phyloP scores from a whole-genome alignment of 2,888 invertebrate genomes.

The Listrodromus nycthemerus region DNA sequence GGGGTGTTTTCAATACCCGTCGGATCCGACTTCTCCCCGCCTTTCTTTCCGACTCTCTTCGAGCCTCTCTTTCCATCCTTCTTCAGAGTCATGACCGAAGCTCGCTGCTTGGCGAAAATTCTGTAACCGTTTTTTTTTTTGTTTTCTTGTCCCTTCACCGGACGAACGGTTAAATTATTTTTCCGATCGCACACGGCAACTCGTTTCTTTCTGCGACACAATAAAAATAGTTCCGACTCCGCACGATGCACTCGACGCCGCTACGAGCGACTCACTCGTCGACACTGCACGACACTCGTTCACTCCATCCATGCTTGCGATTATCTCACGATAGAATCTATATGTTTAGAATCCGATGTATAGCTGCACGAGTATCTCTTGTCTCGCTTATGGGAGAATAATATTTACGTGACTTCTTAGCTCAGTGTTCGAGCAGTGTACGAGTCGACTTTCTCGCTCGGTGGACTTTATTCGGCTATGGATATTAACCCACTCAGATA shows the following conservation, averaged over 20 bases:
- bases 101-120: too few species aligned
- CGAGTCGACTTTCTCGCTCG: not conserved
- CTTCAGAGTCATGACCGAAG: constrained; percentile 73
- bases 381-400: constrained; percentile 29
- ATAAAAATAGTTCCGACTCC: constrained; percentile 34
- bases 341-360: not conserved
- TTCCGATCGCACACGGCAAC: not conserved
- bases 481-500: constrained; percentile 42
- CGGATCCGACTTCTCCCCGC: constrained; percentile 60
- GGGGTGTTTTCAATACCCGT: constrained; percentile 58
- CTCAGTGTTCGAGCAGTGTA: not conserved
- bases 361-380: not conserved
- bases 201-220: constrained; percentile 21
- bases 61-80: constrained; percentile 73
- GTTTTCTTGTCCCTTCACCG: not conserved
- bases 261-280: constrained; percentile 29
- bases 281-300: constrained; percentile 32
- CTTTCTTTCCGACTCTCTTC: constrained; percentile 71
- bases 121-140: not conserved
- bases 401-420: constrained; percentile 42
- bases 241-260: constrained; percentile 43
- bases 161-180: constrained; percentile 1
- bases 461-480: constrained; percentile 44
- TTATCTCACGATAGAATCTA: constrained; percentile 20
- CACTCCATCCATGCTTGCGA: constrained; percentile 45